Percentiles rank a stretch among this genome's conserved stretches.
phyloP scores from a whole-genome alignment of 2,888 invertebrate genomes.

The Cecidostiba fungosa region DNA sequence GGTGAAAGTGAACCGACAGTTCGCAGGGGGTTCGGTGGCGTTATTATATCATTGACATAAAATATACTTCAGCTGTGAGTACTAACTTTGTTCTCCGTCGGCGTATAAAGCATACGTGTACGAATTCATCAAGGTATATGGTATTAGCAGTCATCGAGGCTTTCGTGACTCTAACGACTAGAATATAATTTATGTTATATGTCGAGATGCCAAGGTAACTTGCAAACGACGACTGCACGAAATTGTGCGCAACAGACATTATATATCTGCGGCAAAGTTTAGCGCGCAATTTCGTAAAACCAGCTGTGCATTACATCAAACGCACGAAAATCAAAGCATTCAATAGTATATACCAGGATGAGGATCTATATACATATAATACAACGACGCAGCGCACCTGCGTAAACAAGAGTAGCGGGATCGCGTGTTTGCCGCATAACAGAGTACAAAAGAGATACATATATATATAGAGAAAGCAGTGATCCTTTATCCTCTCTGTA shows the following conservation, averaged over 20 bases:
- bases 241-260: too few species aligned
- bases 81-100: too few species aligned
- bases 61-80: not conserved
- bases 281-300: too few species aligned
- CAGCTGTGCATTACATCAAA: not conserved
- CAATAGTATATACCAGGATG: too few species aligned
- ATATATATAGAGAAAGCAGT: not conserved
- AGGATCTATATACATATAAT: not conserved
- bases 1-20: too few species aligned
- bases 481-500: slow-evolving; percentile 25
- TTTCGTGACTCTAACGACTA: not conserved
- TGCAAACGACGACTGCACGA: not conserved
- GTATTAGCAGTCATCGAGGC: not conserved
- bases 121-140: too few species aligned
- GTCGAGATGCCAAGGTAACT: not conserved
- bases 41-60: too few species aligned
- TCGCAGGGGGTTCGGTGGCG: too few species aligned
- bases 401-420: not conserved
- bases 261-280: too few species aligned
- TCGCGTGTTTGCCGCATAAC: slow-evolving; percentile 2
- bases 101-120: too few species aligned
- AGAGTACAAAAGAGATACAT: not conserved
- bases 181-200: not conserved
- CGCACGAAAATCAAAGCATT: not conserved
- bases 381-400: not conserved